Evolutionary conservation across 2,888 invertebrate species (phyloP).

Genomic region (Poecilus cupreus): DNA sequence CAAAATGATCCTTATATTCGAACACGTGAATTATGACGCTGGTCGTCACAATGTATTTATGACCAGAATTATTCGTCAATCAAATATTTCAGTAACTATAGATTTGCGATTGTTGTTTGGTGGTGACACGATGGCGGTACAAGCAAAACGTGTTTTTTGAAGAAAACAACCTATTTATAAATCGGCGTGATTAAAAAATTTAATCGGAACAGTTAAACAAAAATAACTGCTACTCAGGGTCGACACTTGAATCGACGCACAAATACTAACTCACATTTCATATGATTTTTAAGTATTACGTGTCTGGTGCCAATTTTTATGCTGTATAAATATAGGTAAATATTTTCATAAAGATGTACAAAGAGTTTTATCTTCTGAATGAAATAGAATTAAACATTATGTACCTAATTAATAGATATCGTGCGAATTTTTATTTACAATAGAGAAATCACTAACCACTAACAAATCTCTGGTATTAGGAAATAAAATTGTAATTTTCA

Average conservation of each 20-base stretch:
- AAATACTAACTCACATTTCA: background rate
- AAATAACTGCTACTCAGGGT: constrained; percentile 42
- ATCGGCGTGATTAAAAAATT: constrained; percentile 41
- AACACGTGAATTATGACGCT: background rate
- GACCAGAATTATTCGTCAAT: background rate
- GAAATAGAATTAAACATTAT: no score
- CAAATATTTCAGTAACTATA: background rate
- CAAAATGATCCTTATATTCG: background rate
- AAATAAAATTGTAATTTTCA: no score
- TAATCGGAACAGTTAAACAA: constrained; percentile 42
- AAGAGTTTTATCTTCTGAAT: no score
- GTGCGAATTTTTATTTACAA: no score
- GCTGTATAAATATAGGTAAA: background rate
- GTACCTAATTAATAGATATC: no score
- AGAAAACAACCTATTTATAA: constrained; percentile 45
- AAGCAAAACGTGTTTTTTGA: constrained; percentile 15
- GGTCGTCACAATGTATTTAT: background rate
- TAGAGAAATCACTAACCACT: no score
- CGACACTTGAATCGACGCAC: constrained; percentile 30
- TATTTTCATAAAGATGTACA: no score
- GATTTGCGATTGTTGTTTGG: background rate
- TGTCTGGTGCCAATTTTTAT: background rate
- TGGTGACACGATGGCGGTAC: constrained; percentile 14
- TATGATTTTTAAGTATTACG: background rate
- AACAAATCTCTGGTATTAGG: no score